Evolutionary conservation across 2,888 invertebrate genomes (phyloP).

Genomic region (Tiphia femorata): DNA sequence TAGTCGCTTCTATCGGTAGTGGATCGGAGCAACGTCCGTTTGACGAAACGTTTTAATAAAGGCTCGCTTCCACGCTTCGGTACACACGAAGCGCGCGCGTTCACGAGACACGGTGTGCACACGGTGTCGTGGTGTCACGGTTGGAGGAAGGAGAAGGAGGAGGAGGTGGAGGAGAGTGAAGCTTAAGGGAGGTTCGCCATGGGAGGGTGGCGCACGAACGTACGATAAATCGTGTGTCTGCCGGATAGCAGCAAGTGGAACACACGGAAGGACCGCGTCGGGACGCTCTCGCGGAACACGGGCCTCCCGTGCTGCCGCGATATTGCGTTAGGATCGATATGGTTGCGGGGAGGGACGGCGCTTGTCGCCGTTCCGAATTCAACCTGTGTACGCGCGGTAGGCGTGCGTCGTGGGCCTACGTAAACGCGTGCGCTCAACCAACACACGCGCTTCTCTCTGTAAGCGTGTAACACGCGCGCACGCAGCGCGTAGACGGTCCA

Average conservation of each 20-base stretch:
- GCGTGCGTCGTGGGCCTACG: no score
- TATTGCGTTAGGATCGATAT: constrained; percentile 64
- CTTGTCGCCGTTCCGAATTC: constrained; percentile 46
- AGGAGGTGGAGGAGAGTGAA: no score
- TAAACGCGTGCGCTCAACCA: no score
- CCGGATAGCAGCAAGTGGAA: constrained; percentile 16
- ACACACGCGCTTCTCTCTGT: no score
- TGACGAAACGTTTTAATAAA: constrained; percentile 20
- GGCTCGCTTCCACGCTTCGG: neutral
- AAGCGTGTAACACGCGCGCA: constrained; percentile 16
- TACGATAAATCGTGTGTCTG: constrained; percentile 14
- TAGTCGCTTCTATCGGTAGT: no score
- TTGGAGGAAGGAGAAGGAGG: no score
- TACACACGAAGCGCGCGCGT: neutral
- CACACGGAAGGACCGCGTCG: constrained; percentile 31
- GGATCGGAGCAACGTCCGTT: no score
- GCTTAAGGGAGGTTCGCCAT: no score
- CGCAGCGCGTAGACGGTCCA: no score
- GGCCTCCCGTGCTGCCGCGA: constrained; percentile 42
- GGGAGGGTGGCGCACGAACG: neutral
- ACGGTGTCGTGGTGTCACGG: no score
- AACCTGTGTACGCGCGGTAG: constrained; percentile 20
- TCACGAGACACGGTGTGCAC: no score
- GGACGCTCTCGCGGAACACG: constrained; percentile 31
- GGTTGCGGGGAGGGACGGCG: no score